phyloP scores from a whole-genome alignment of 2,113 vertebrate genomes.

The Carassius carassius region DNA sequence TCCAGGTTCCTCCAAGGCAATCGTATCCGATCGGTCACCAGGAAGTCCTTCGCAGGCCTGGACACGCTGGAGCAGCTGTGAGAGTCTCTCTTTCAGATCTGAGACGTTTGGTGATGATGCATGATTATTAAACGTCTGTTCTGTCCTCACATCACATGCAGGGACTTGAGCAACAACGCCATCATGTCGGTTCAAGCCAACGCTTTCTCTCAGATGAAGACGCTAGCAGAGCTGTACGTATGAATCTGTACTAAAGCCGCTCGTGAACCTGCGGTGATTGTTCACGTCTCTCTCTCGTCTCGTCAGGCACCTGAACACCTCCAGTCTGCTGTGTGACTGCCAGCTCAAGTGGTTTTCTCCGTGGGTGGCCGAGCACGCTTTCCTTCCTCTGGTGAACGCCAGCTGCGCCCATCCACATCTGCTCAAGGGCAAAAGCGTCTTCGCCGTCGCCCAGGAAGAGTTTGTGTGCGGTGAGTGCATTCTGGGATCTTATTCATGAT shows the following conservation, averaged over 20 bases:
- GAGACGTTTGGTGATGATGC: neutral
- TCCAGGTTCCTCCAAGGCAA: slow-evolving; percentile 92
- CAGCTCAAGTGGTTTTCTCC: slow-evolving; percentile 94
- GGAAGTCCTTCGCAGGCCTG: slow-evolving; percentile 94
- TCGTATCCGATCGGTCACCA: slow-evolving; percentile 93
- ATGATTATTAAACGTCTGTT: slow-evolving; percentile 22
- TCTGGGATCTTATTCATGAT: too few relatives aligned
- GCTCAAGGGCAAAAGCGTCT: slow-evolving; percentile 90
- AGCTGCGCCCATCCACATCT: slow-evolving; percentile 94
- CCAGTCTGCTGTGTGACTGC: slow-evolving; percentile 96
- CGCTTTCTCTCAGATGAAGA: slow-evolving; percentile 95
- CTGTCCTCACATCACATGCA: slow-evolving; percentile 72
- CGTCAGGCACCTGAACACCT: slow-evolving; percentile 89
- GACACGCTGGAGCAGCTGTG: slow-evolving; percentile 92
- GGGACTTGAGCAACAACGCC: slow-evolving; percentile 94
- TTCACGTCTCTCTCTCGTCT: slow-evolving; percentile 35
- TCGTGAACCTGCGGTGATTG: neutral
- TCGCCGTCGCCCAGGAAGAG: slow-evolving; percentile 83
- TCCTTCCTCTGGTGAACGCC: slow-evolving; percentile 86
- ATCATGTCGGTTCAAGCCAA: slow-evolving; percentile 97
- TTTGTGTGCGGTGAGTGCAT: slow-evolving; percentile 96
- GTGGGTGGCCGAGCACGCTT: slow-evolving; percentile 91
- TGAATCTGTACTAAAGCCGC: neutral
- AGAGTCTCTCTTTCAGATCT: slow-evolving; percentile 68
- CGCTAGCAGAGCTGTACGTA: slow-evolving; percentile 91